Base-by-base conservation (phyloP, 2,888 invertebrate species). In the Cylloceria caligata region DNA sequence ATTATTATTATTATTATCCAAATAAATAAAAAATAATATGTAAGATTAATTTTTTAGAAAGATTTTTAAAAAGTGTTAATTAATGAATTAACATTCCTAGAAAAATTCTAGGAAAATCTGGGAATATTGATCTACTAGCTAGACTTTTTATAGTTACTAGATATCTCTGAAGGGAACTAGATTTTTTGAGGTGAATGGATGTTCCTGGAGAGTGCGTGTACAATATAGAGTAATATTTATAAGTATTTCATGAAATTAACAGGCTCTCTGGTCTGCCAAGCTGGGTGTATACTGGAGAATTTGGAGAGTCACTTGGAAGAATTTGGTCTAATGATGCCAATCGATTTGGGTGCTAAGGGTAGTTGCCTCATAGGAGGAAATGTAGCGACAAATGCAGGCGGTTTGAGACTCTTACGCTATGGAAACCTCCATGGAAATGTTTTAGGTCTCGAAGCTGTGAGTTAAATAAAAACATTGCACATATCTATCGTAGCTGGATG, bases 281-380 rank as follows among this genome's bases (percentile, higher is more conserved):
- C 98, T n/a, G 99, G 99, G 1, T 99, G 98, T 92, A 95, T 99
- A 72, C 93, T 99, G 83, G 98, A 99, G 93, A 95, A 94, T 65
- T 93, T 99, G 60, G 98, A 99, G 88, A 94, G 95, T 74, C 94
- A 96, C 89, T 94, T 98, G 2, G 95, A 96, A 6, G 93, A 94
- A 74, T 87, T 86, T 60, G 96, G 95, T n/a, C 94, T 98, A 47
- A 97, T 98, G 93, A 97, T 99, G 95, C 99, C 99, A 0, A 92
- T 99, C 76, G 99, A 99, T 93, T 94, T 99, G 80, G 99, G 99
- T 0, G 99, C 99, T 0, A 99, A 99, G 93, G 98, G 98, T 34
- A 96, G 96, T 79, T 99, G 99, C 90, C 97, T 98, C 72, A 97
- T 99, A 86, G 99, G 99, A 0, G 99, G 99, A 19, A 99, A 99